Evolutionary conservation across 2,113 vertebrate species (phyloP).

Genomic region (Phalacrocorax pelagicus): DNA sequence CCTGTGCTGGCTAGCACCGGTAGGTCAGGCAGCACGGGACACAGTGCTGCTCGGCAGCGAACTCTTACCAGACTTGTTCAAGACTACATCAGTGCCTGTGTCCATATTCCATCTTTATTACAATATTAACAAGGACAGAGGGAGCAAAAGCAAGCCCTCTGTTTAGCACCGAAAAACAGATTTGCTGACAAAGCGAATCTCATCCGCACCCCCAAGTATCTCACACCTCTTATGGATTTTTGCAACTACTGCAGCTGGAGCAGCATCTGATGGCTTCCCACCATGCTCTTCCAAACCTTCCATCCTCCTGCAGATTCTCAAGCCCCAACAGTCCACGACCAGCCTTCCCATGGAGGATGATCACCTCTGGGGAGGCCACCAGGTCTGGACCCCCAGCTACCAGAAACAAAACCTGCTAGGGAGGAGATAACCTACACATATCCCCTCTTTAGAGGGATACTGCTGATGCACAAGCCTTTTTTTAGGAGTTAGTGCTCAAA

Average conservation of each 20-base stretch:
- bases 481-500: not conserved
- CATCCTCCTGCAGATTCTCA: not conserved
- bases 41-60: not conserved
- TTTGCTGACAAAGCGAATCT: not conserved
- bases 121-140: not conserved
- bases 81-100: not conserved
- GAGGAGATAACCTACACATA: not conserved
- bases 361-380: not conserved
- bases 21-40: not conserved
- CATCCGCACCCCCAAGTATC: not conserved
- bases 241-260: not conserved
- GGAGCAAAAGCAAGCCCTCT: not conserved
- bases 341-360: not conserved
- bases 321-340: rapidly evolving
- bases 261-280: not conserved
- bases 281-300: not conserved
- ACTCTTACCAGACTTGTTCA: not conserved
- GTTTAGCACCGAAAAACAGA: rapidly evolving
- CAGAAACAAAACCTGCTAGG: rapidly evolving
- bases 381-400: not conserved
- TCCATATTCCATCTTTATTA: too few species aligned
- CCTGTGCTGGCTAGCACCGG: not conserved
- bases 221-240: rapidly evolving
- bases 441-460: not conserved
- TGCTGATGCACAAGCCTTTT: not conserved